phyloP scores from a whole-genome alignment of 2,888 invertebrate species.

The Zaprionus bogoriensis region DNA sequence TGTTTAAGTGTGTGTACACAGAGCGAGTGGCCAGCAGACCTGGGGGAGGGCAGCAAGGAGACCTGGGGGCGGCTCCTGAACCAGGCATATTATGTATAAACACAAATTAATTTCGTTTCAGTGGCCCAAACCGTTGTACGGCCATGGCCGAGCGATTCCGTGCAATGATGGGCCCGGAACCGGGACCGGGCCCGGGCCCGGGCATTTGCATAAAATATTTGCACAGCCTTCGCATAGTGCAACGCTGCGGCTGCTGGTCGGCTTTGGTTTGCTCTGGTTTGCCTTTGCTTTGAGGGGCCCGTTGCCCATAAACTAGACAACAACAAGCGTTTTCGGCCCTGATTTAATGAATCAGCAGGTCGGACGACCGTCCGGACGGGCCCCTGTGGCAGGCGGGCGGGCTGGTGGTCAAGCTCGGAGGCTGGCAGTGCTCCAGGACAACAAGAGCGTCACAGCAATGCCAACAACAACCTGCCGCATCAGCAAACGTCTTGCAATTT shows the following conservation, averaged over 20 bases:
- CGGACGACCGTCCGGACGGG: too few species aligned
- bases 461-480: constrained; percentile 63
- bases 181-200: too few species aligned
- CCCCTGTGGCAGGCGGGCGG: neutral
- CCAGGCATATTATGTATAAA: constrained; percentile 78
- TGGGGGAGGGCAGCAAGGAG: constrained; percentile 23
- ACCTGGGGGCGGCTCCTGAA: constrained; percentile 37
- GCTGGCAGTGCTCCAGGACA: neutral
- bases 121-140: constrained; percentile 68
- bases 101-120: constrained; percentile 80
- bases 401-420: neutral
- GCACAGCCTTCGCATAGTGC: constrained; percentile 76
- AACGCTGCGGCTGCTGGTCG: constrained; percentile 51
- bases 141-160: constrained; percentile 63
- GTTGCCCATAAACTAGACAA: constrained; percentile 75
- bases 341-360: constrained; percentile 74
- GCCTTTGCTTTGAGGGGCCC: constrained; percentile 60
- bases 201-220: constrained; percentile 82
- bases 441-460: neutral
- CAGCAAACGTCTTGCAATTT: constrained; percentile 69
- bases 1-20: constrained; percentile 55
- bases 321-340: constrained; percentile 59
- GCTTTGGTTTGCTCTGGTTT: constrained; percentile 36
- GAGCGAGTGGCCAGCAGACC: constrained; percentile 30
- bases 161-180: constrained; percentile 60